phyloP scores from a whole-genome alignment of 2,113 vertebrate genomes.

The Ceyx margarethae region DNA sequence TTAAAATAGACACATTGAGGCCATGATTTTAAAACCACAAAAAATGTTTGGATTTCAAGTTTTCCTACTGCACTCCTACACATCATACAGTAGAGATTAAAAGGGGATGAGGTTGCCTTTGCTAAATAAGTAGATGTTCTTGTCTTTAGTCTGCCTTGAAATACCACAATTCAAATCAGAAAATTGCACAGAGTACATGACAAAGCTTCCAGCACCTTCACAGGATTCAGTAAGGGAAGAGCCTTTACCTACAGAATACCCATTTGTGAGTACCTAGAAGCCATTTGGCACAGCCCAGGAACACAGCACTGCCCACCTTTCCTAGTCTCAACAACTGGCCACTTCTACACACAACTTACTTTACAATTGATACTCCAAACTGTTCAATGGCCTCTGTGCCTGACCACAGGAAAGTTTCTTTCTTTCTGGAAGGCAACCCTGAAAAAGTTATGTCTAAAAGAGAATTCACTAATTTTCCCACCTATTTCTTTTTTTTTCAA shows the following conservation, averaged over 20 bases:
- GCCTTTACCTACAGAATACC: not conserved
- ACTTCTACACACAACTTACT: not conserved
- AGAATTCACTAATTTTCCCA: not conserved
- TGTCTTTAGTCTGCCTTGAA: not conserved
- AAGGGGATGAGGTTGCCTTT: not conserved
- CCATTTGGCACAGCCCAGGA: not conserved
- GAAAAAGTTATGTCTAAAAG: not conserved
- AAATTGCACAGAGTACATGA: not conserved
- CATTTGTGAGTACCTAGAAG: not conserved
- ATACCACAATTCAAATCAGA: not conserved
- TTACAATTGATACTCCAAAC: not conserved
- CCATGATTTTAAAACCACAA: not conserved
- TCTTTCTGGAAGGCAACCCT: not conserved
- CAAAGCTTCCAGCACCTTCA: not conserved
- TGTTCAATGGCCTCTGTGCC: not conserved
- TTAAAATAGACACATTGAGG: not conserved
- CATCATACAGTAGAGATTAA: not conserved
- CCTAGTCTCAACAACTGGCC: not conserved
- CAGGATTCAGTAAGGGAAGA: not conserved
- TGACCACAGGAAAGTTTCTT: not conserved
- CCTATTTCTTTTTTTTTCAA: not conserved
- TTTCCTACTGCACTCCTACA: not conserved
- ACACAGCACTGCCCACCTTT: not conserved
- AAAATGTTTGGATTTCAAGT: not conserved
- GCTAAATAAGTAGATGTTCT: not conserved